phyloP scores from a whole-genome alignment of 2,113 vertebrate species.

The Lasiurus cinereus region DNA sequence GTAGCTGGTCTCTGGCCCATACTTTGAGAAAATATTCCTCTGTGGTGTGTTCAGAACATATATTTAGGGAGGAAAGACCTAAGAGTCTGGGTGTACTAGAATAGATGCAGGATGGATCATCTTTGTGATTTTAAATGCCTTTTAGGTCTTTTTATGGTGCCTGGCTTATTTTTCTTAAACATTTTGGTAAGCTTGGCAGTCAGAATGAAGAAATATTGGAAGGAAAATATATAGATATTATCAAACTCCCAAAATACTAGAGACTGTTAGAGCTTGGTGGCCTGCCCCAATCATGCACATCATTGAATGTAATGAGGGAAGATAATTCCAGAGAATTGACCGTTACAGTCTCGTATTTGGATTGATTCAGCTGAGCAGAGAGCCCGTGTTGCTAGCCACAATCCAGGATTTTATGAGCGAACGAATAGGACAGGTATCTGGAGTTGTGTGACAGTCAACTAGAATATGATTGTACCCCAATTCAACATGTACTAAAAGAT shows the following conservation, averaged over 20 bases:
- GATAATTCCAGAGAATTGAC: neutral
- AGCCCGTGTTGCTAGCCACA: neutral
- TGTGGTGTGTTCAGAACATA: neutral
- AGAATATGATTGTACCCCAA: neutral
- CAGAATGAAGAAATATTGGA: slow-evolving; percentile 20
- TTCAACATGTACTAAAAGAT: neutral
- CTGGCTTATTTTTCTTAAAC: slow-evolving; percentile 36
- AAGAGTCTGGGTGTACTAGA: neutral
- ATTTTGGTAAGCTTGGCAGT: slow-evolving; percentile 14
- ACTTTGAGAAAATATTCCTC: slow-evolving; percentile 19
- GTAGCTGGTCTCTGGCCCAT: neutral
- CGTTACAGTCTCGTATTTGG: slow-evolving; percentile 16
- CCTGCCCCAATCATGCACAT: neutral
- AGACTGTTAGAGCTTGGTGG: neutral
- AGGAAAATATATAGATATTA: neutral
- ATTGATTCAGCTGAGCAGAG: slow-evolving; percentile 26
- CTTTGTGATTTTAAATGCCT: slow-evolving; percentile 28
- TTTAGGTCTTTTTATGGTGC: neutral
- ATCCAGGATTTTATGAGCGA: neutral
- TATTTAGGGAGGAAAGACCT: neutral
- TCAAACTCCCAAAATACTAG: neutral
- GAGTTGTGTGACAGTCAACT: neutral
- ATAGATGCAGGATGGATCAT: neutral
- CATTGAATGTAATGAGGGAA: neutral
- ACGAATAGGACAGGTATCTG: neutral